Evolutionary conservation across 2,797 vertebrate genomes (phyloP).

Genomic region (Eremophila alpestris): DNA sequence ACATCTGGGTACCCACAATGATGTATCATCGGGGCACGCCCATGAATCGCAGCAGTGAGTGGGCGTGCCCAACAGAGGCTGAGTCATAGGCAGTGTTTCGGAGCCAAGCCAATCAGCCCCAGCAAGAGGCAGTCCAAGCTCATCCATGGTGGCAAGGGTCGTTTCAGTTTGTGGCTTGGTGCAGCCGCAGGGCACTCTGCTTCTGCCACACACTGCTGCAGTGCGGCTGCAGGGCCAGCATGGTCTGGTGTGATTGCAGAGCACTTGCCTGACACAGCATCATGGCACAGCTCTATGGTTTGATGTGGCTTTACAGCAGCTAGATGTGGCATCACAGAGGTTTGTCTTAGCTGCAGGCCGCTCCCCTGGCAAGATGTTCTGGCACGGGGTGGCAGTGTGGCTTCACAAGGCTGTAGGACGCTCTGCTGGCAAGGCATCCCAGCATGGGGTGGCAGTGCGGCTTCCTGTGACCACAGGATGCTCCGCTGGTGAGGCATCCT

Average conservation of each 20-base stretch:
- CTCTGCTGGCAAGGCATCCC: not conserved
- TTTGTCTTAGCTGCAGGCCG: not conserved
- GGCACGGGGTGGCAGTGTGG: too few relatives aligned
- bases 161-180: too few relatives aligned
- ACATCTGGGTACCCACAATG: not conserved
- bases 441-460: too few relatives aligned
- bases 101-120: not conserved
- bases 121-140: not conserved
- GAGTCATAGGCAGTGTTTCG: not conserved
- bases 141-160: not conserved
- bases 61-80: not conserved
- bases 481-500: not conserved
- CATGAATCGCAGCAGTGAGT: not conserved
- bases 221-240: not conserved
- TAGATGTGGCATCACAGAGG: not conserved
- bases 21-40: rapidly evolving
- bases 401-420: not conserved
- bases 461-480: not conserved
- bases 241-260: not conserved
- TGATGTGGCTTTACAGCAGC: not conserved
- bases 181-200: not conserved
- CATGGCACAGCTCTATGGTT: not conserved
- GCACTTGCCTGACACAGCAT: not conserved
- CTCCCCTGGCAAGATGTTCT: too few relatives aligned
- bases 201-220: too few relatives aligned